Percentiles rank a stretch among this genome's conserved stretches.
Evolutionary conservation across 2,113 vertebrate genomes (phyloP).

Genomic region (Tamias sibiricus): DNA sequence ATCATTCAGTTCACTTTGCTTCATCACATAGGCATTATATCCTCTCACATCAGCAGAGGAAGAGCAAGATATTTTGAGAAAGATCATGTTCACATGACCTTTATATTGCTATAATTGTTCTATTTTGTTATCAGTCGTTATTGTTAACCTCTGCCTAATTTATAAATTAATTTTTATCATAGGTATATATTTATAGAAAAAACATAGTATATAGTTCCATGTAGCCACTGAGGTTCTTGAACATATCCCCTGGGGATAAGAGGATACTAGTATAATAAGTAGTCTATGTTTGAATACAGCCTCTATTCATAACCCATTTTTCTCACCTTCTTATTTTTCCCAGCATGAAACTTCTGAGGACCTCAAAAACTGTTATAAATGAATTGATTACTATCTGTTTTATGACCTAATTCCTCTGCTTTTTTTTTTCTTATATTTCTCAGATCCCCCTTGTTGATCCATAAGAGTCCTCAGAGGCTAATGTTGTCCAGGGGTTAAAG

Average conservation of each 20-base stretch:
- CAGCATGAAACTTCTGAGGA: not conserved
- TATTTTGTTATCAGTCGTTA: not conserved
- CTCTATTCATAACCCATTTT: not conserved
- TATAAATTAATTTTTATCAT: not conserved
- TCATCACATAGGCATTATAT: not conserved
- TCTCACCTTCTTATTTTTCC: constrained; percentile 43
- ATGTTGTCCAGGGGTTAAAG: constrained; percentile 35
- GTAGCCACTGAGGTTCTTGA: not conserved
- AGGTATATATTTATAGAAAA: not conserved
- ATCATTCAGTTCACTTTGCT: not conserved
- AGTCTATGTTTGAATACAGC: not conserved
- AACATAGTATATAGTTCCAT: not conserved
- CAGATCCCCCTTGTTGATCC: not conserved
- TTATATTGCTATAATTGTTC: not conserved
- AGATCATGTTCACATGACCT: not conserved
- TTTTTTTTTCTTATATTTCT: constrained; percentile 3
- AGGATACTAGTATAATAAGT: not conserved
- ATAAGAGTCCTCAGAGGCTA: not conserved
- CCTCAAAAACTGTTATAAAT: constrained; percentile 21
- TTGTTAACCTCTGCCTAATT: not conserved
- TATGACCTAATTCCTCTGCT: constrained; percentile 5
- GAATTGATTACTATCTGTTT: not conserved
- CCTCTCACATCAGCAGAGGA: not conserved
- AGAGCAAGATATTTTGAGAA: not conserved
- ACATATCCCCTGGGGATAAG: not conserved